Base-by-base conservation (phyloP, 2,113 vertebrate genomes). In the Eonycteris spelaea region DNA sequence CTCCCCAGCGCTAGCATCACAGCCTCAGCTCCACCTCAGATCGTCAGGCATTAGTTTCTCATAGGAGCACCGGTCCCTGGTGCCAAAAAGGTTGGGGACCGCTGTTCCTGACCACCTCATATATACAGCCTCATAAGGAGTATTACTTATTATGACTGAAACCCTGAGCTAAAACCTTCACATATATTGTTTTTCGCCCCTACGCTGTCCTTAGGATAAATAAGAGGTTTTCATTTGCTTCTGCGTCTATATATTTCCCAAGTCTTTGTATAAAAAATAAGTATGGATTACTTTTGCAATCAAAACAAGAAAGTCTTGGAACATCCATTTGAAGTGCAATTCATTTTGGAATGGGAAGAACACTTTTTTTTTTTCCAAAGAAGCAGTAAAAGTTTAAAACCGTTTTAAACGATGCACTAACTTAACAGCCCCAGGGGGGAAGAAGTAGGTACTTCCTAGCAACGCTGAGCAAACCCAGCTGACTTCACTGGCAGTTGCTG, bases 361-460 rank as follows among this genome's bases (percentile, higher is more conserved):
- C 5, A 10, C 48, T 45, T 45, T 91, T 77, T 68, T 85, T 95
- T 91, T 75, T 91, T 95, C 86, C 30, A 40, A 94, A 82, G 90
- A 95, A 89, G 63, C 33, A 45, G 89, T 95, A 95, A 93, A 97
- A 88, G 48, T 86, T 86, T 95, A 95, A 95, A 96, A 88, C 43
- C 33, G 71, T 89, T 95, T 91, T 63, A 74, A 82, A 92, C 84
- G 83, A 79, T 93, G 16, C 6, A 24, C 73, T 57, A 70, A 79
- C 51, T 93, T 95, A 86, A 84, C 15, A 53, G 51, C 79, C 57
- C 74, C 86, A 15, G 40, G 16, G 91, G 83, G 68, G 24, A 53
- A 68, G 83, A 91, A 80, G 71, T 22, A 78, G 91, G 77, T 71
- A 16, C 90, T 93, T 95, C 73, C 71, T 57, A 90, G 73, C 48